These are phyloP conservation scores for Orientallactaga bullata DNA, from an alignment of 2,113 vertebrate genomes.

Conservation along the genomic window DNA sequence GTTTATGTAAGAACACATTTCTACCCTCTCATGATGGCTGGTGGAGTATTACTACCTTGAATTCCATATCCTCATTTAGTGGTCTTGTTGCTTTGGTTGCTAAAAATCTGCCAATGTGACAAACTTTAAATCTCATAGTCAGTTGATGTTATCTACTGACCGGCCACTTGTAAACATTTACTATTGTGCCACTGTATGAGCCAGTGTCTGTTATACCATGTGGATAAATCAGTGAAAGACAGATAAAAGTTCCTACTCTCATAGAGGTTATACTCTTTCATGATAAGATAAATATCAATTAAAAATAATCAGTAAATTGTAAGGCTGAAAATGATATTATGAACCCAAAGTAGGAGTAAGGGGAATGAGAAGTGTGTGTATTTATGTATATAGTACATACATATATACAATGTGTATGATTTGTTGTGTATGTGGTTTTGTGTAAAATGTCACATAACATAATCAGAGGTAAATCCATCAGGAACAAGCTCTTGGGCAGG, in stretches of 20 bases:
- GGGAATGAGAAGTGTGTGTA: neutral
- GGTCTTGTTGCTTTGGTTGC: neutral
- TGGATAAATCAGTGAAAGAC: neutral
- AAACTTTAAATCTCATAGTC: neutral
- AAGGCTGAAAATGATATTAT: neutral
- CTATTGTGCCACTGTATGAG: fast-evolving
- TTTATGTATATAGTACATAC: neutral
- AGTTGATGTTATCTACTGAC: neutral
- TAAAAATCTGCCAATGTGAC: neutral
- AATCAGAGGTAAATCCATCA: neutral
- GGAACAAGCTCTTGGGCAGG: neutral
- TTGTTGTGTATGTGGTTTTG: too few species aligned
- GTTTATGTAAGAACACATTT: neutral
- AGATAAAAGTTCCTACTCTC: neutral
- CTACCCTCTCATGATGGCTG: fast-evolving
- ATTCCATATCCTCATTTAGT: neutral
- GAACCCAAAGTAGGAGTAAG: neutral
- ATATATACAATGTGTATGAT: neutral
- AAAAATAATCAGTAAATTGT: conserved; percentile 19
- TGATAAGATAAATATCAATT: neutral
- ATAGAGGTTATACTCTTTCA: neutral
- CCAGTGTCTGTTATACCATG: neutral
- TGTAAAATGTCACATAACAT: neutral
- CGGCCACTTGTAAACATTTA: neutral
- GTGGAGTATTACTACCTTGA: neutral